Base-by-base conservation (phyloP, 2,113 vertebrate species). In the Nothobranchius kuhntae region DNA sequence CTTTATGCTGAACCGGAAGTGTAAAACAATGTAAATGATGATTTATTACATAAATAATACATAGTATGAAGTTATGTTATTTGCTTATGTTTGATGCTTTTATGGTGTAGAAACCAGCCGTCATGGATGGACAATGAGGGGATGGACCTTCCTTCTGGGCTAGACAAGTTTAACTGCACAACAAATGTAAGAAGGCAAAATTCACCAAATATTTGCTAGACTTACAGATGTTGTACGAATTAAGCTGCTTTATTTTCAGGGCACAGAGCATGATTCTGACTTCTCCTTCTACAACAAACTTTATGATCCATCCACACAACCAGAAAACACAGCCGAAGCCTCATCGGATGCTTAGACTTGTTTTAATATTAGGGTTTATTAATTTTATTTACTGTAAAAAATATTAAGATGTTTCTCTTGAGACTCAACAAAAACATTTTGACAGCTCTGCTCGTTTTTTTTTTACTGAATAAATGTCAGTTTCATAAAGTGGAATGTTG, bases 241-340 rank as follows among this genome's bases (percentile, higher is more conserved):
- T 13, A 68, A 47, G 6, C 0, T 69, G 3, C 70, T 80, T 54
- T 38, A 21, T 15, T 81, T 56, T 15, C 54, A 93, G 91, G 80
- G 21, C 35, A 72, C 66, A 17, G 52, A 68, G 45, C 35, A 44
- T n/a, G 65, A 46, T 66, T 44, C 52, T 3, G 60, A 68, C 36
- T 3, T 80, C 57, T 80, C 76, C 42, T 86, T 90, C 66, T 61
- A 14, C 70, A 87, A 88, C 68, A 59, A 30, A 0, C 8, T 86
- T 61, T 86, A 85, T 38, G 5, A 80, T n/a, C 36, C 45, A 3
- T 68, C 68, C 0, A 0, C 26, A 6, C 1, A 17, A 9, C 26
- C 0, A 51, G 9, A 13, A 10, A 42, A 42, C 0, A 0, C 3
- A 12, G 0, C 14, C 0, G 0, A 24, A 11, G 21, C 0, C 24